Base-by-base conservation (phyloP, 2,888 invertebrate species). In the Cinara cedri region DNA sequence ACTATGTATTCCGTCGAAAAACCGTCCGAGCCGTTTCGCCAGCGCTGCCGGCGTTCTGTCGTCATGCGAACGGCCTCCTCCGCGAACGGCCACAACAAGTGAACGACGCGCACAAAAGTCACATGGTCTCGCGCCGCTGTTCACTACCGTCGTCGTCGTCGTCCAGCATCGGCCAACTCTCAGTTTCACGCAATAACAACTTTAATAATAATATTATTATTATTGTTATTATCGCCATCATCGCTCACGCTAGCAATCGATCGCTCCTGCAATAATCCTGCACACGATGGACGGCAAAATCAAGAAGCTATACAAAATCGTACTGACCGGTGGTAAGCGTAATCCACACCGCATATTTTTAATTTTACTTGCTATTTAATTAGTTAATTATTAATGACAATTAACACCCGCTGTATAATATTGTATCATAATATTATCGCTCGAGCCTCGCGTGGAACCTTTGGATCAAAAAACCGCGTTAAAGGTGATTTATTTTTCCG, bases 301-400 rank as follows among this genome's bases (percentile, higher is more conserved):
- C 42, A 90, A 85, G 91, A 90, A 91, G 84, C 90, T 93, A 84
- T 94, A 94, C 88, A 93, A 91, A 88, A 88, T 95, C 84, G 95
- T 95, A 83, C 89, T 96, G 83, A 95, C 95, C 83, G 95, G 95
- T 89, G 95, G 95, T 94, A 89, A 90, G 91, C 51, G 13, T 34
- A n/a, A n/a, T n/a, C 6, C 34, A 34, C 6, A 34, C 34, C 3
- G 34, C n/a, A n/a, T n/a, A n/a, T n/a, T n/a, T n/a, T n/a, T n/a
- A n/a, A n/a, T n/a, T n/a, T n/a, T n/a, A n/a, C n/a, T n/a, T n/a
- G n/a, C n/a, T n/a, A n/a, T n/a, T n/a, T n/a, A n/a, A n/a, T n/a
- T n/a, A n/a, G n/a, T n/a, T n/a, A n/a, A n/a, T n/a, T n/a, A n/a
- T n/a, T n/a, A n/a, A n/a, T 13, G 19, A 42, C 21, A 6, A 6